Percentiles rank a stretch among this genome's conserved stretches.
These are phyloP conservation scores for Chrysomela aeneicollis DNA, from an alignment of 2,888 invertebrate species.

Conservation along the genomic window DNA sequence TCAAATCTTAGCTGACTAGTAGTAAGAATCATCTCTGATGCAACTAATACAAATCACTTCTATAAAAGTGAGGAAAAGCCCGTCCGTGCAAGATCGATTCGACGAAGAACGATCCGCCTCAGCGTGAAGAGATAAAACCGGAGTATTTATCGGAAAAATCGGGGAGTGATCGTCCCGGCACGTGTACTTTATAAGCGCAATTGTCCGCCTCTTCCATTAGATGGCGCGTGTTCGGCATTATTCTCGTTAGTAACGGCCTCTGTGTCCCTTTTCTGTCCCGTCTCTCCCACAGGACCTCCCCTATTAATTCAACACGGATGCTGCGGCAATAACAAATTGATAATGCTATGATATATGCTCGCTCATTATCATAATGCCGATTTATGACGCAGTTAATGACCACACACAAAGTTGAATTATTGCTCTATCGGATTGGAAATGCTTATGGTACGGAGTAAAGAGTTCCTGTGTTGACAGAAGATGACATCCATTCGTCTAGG, in stretches of 20 bases:
- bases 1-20: no score
- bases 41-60: no score
- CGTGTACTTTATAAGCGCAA: slow-evolving; percentile 37
- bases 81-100: slow-evolving; percentile 25
- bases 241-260: slow-evolving; percentile 39
- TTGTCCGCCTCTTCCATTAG: slow-evolving; percentile 40
- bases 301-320: slow-evolving; percentile 38
- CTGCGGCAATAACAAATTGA: slow-evolving; percentile 40
- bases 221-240: slow-evolving; percentile 38
- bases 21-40: no score
- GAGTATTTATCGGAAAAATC: slow-evolving; percentile 32
- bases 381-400: slow-evolving; percentile 39
- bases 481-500: background rate
- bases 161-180: slow-evolving; percentile 34
- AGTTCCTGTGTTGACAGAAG: background rate
- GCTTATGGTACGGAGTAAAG: background rate
- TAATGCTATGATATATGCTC: slow-evolving; percentile 41
- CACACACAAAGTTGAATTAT: slow-evolving; percentile 37
- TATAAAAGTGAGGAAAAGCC: background rate
- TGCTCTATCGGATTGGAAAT: slow-evolving; percentile 11
- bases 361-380: slow-evolving; percentile 40
- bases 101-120: slow-evolving; percentile 37
- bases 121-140: slow-evolving; percentile 38
- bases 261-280: slow-evolving; percentile 28
- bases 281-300: slow-evolving; percentile 35